Conservation (phyloP, 2,113 vertebrate species). For the Abramis brama region DNA sequence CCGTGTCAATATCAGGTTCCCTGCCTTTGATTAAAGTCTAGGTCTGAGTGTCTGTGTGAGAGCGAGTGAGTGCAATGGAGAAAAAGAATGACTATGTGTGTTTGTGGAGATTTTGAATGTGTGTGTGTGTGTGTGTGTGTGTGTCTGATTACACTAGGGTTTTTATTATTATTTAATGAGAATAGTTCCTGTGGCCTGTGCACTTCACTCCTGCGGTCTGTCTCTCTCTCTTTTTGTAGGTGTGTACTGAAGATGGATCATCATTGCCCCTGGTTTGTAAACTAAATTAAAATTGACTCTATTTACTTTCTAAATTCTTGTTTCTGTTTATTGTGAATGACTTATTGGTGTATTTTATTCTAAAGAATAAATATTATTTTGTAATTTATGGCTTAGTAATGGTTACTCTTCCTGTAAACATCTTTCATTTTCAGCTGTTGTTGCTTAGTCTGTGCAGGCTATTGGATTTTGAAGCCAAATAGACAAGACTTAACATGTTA, state of each 20-base stretch:
- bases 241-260: conserved; percentile 90
- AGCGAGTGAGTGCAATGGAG: background rate
- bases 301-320: background rate
- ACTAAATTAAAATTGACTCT: background rate
- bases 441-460: background rate
- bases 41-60: conserved; percentile 24
- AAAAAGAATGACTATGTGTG: background rate
- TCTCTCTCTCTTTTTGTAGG: conserved; percentile 63
- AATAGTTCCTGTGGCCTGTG: conserved; percentile 36
- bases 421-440: background rate
- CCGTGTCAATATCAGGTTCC: conserved; percentile 33
- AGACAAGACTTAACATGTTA: background rate
- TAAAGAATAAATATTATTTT: background rate
- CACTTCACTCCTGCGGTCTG: background rate
- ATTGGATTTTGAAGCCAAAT: background rate
- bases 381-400: background rate
- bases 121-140: conserved; percentile 5
- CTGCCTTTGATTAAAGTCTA: conserved; percentile 41
- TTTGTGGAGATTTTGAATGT: conserved; percentile 1
- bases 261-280: conserved; percentile 85
- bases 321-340: background rate
- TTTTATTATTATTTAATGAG: conserved; percentile 49
- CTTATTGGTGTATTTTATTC: background rate
- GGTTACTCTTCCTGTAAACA: background rate
- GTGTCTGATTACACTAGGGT: conserved; percentile 38